Evolutionary conservation across 37 sponge, comb jelly and placozoan species (phyloP).

Genomic region (Geodia barretti): DNA sequence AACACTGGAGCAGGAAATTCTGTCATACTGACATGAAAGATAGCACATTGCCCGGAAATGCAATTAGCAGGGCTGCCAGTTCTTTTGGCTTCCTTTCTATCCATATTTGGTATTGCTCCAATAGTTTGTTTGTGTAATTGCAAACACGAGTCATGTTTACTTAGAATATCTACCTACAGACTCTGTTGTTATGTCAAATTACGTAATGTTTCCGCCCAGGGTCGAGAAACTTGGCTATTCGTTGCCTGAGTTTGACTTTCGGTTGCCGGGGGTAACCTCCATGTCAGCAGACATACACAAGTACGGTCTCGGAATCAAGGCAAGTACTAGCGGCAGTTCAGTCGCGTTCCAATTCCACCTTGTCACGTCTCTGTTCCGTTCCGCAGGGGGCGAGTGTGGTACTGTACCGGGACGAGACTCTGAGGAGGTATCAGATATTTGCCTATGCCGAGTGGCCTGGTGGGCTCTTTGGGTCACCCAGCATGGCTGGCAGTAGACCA

Average conservation of each 20-base stretch:
- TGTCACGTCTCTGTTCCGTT: background rate
- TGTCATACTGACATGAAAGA: too few species aligned
- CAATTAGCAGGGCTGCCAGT: too few species aligned
- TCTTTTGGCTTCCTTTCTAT: too few species aligned
- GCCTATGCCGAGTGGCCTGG: slow-evolving; percentile 89
- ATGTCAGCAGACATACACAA: slow-evolving; percentile 95
- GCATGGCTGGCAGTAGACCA: slow-evolving; percentile 83
- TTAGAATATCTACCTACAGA: too few species aligned
- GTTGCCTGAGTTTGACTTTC: slow-evolving; percentile 84
- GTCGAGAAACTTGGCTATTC: slow-evolving; percentile 82
- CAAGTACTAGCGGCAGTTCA: slow-evolving; percentile 3
- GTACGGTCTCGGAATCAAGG: slow-evolving; percentile 88
- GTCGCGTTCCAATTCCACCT: background rate
- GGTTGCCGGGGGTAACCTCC: slow-evolving; percentile 79
- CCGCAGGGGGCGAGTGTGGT: slow-evolving; percentile 81
- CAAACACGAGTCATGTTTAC: too few species aligned
- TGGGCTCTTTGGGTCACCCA: slow-evolving; percentile 86
- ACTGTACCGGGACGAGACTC: slow-evolving; percentile 57
- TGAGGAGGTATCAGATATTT: slow-evolving; percentile 76
- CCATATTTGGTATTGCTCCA: too few species aligned
- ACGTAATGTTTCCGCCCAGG: too few species aligned
- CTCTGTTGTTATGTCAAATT: too few species aligned
- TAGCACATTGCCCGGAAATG: too few species aligned
- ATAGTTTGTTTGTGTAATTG: too few species aligned
- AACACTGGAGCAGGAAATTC: too few species aligned